Base-by-base conservation (phyloP, 2,797 vertebrate genomes). In the Pangasius macronema region DNA sequence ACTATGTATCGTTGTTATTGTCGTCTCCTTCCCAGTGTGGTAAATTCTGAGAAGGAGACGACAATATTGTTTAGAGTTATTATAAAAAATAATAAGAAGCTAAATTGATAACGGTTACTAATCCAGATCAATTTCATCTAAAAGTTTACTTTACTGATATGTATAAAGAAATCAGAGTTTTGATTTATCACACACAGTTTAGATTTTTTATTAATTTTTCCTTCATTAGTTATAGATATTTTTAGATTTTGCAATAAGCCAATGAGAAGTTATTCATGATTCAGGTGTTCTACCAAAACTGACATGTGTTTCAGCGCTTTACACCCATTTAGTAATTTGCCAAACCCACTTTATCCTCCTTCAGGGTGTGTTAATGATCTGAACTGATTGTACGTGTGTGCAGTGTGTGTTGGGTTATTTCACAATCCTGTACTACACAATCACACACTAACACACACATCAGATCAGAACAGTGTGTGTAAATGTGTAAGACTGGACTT, bases 361-460 rank as follows among this genome's bases (percentile, higher is more conserved):
- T 4, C 18, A 79, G 51, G 76, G 51, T 79, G 53, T 79, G 75
- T 77, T n/a, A 53, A 16, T 8, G 16, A 77, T 53, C 49, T 18
- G 75, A 53, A 33, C 55, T 7, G 10, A 55, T 49, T n/a, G 73
- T 51, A 8, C 13, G 33, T 73, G 36, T 42, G 70, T 27, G 39
- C 4, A 73, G 72, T 49, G n/a, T 55, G 49, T 55, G 27, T 46
- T 79, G 51, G 30, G 18, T 24, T 49, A 36, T 77, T 67, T 33
- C 30, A 27, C 76, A 86, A 67, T 39, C 27, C 20, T 46, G 30
- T 39, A 55, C 49, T 33, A 55, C 46, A 33, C 67, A 36, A 13
- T 7, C 0, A 55, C 83, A 76, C 65, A 84, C 46, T 75, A 42
- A 81, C 79, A 59, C 53, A 83, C 90, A 92, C 92, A 93, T 92